Base-by-base conservation (phyloP, 1,140 invertebrate species). In the Chymomyza costata region DNA sequence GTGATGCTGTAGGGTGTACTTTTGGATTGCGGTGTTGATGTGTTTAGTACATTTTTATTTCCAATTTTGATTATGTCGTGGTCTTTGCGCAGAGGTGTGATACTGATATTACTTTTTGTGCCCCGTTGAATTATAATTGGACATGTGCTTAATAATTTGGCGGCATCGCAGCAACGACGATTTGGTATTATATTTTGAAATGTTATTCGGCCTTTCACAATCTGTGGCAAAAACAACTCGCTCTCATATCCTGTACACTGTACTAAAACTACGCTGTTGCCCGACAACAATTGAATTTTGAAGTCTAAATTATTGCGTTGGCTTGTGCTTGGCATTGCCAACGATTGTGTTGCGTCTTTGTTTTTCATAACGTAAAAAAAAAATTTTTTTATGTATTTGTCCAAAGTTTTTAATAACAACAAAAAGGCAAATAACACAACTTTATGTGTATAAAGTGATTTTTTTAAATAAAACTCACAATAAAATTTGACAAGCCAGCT, bases 221-320 rank as follows among this genome's bases (percentile, higher is more conserved):
- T 84, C 8, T 67, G 61, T 1, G 82, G 82, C 45, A 80, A 50
- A 17, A 84, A 84, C 5, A 84, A 52, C 37, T 84, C 82, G 3
- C 56, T 54, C 16, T 83, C 76, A 19, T 51, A 68, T 11, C 68
- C 68, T 3, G 46, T 21, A 13, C 57, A 65, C 0, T 82, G 64
- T 2, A 84, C 60, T 32, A 84, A 7, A 7, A 84, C 56, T 1
- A 84, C 71, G 47, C 61, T 80, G n/a, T 84, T 64, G 3, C 61
- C 76, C 0, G 82, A 74, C 17, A 84, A 39, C 21, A 84, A 25
- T 37, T 82, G 45, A 18, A 81, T 73, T 11, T 53, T 39, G 31
- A 80, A 80, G 3, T 19, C 28, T 5, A 65, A 13, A 2, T 16
- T 21, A 2, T 6, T 13, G 16, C 5, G 34, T 25, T 37, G n/a